phyloP scores from a whole-genome alignment of 2,113 vertebrate species.

The Opisthocomus hoazin region DNA sequence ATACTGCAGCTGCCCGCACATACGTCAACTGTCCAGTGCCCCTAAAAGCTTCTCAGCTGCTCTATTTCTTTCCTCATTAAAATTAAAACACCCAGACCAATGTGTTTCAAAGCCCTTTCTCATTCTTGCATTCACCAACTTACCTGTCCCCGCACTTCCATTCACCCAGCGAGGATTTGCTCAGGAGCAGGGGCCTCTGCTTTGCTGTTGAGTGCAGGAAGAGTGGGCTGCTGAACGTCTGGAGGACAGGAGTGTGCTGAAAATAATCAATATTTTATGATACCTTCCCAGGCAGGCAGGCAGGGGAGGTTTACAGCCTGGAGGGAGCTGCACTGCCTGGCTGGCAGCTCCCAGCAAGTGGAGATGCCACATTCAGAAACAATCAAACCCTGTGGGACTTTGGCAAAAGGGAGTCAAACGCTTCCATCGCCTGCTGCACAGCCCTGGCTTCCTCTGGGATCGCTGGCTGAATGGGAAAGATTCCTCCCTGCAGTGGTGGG shows the following conservation, averaged over 20 bases:
- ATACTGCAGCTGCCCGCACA: fast-evolving
- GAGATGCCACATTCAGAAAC: not conserved
- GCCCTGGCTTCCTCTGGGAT: not conserved
- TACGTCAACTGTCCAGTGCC: not conserved
- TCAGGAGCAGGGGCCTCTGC: not conserved
- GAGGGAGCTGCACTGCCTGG: not conserved
- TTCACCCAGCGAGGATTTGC: not conserved
- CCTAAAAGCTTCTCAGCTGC: not conserved
- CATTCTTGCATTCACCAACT: not conserved
- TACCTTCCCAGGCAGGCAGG: not conserved
- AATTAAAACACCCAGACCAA: not conserved
- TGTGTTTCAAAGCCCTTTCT: not conserved
- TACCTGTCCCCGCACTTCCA: not conserved
- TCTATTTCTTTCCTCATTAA: not conserved
- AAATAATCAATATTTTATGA: not conserved
- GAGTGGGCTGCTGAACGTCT: not conserved
- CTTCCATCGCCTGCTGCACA: not conserved
- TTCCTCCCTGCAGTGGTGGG: too few relatives aligned
- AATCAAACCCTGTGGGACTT: not conserved
- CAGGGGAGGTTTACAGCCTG: not conserved
- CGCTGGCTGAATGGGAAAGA: not conserved
- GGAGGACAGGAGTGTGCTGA: not conserved
- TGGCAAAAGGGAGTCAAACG: not conserved
- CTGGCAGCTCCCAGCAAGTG: not conserved
- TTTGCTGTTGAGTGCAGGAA: not conserved